These are phyloP conservation scores for Rhinoptilus africanus DNA, from an alignment of 2,113 vertebrate genomes.

Conservation along the genomic window DNA sequence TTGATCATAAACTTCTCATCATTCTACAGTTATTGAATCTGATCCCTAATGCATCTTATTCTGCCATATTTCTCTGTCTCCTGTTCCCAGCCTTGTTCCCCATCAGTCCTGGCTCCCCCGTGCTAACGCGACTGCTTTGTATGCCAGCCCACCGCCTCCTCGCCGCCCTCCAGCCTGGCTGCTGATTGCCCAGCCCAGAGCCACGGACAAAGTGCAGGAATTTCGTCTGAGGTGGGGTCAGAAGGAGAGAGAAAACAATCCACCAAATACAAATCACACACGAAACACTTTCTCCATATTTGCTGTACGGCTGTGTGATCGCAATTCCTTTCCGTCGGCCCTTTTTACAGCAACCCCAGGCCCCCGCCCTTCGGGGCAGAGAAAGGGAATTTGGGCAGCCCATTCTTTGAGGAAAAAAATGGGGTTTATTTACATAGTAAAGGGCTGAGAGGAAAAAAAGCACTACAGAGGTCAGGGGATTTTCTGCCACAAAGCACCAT, in stretches of 20 bases:
- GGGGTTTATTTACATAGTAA: neutral
- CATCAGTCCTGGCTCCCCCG: neutral
- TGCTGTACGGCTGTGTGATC: neutral
- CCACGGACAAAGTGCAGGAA: slow-evolving; percentile 1
- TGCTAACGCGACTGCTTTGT: neutral
- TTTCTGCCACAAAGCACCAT: neutral
- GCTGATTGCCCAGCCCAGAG: slow-evolving; percentile 56
- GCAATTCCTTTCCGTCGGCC: neutral
- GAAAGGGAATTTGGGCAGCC: neutral
- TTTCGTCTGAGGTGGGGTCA: slow-evolving; percentile 30
- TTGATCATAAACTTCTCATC: slow-evolving; percentile 58
- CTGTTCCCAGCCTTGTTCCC: neutral
- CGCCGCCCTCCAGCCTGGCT: neutral
- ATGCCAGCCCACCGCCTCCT: neutral
- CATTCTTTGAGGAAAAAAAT: neutral
- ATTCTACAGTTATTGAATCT: slow-evolving; percentile 43
- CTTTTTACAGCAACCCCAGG: neutral
- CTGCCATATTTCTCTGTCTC: neutral
- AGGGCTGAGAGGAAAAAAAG: neutral
- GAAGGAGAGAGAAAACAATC: slow-evolving; percentile 43
- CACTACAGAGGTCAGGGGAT: neutral
- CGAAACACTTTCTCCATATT: neutral
- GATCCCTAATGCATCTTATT: slow-evolving; percentile 21
- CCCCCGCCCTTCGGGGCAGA: neutral
- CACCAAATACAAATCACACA: neutral